phyloP scores from a whole-genome alignment of 2,113 vertebrate species.

The Oncorhynchus tshawytscha region DNA sequence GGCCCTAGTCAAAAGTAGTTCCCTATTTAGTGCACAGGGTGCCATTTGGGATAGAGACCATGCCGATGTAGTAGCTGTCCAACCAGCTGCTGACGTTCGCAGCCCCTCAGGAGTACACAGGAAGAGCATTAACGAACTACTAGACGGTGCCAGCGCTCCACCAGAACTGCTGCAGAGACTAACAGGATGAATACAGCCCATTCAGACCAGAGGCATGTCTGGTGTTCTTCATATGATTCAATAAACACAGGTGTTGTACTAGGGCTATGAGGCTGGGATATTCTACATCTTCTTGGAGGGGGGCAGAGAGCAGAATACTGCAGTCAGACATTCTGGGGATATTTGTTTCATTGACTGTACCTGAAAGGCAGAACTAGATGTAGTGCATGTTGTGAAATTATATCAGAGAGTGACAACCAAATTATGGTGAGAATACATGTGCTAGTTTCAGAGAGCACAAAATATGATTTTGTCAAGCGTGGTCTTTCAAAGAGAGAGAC shows the following conservation, averaged over 20 bases:
- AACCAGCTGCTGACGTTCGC: slow-evolving; percentile 26
- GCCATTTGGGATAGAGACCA: background rate
- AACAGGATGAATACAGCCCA: slow-evolving; percentile 38
- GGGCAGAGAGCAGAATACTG: background rate
- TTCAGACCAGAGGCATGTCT: slow-evolving; percentile 47
- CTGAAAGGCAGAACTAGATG: too few relatives aligned
- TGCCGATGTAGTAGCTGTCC: slow-evolving; percentile 11
- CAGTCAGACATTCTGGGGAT: background rate
- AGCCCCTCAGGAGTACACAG: slow-evolving; percentile 2
- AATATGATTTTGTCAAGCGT: too few relatives aligned
- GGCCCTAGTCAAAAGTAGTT: too few relatives aligned
- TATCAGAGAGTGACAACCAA: too few relatives aligned
- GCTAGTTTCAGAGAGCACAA: too few relatives aligned
- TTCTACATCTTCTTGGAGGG: background rate
- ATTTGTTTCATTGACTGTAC: too few relatives aligned
- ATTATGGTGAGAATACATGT: too few relatives aligned
- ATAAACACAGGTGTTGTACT: slow-evolving; percentile 48
- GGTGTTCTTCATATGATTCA: slow-evolving; percentile 48
- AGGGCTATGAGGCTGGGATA: background rate
- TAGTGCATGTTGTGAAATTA: too few relatives aligned
- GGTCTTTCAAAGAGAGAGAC: too few relatives aligned
- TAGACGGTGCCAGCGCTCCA: slow-evolving; percentile 6
- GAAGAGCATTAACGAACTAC: background rate
- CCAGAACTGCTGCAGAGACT: slow-evolving; percentile 29
- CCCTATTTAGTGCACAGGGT: too few relatives aligned